Conservation (phyloP, 2,888 invertebrate species). For the Sesia bembeciformis region DNA sequence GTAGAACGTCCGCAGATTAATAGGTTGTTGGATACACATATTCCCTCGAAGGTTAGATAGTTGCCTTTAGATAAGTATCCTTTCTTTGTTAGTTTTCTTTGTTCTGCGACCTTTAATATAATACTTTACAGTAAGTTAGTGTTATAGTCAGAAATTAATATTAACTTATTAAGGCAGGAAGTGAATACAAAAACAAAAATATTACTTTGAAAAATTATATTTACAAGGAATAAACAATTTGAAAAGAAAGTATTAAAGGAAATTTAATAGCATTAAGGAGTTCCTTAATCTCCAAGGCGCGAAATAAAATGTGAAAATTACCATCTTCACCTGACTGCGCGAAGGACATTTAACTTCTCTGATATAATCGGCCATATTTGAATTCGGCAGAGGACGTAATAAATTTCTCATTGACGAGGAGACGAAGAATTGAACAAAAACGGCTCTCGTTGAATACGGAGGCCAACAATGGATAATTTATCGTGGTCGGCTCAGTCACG, state of each 20-base stretch:
- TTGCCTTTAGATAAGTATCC: not conserved
- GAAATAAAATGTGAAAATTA: constrained; percentile 44
- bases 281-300: constrained; percentile 11
- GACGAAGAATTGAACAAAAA: constrained; percentile 72
- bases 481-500: constrained; percentile 50
- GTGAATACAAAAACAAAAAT: too few relatives aligned
- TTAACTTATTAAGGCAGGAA: too few relatives aligned
- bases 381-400: constrained; percentile 61
- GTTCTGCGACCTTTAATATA: too few relatives aligned
- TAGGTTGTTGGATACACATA: not conserved
- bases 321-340: constrained; percentile 43
- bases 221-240: not conserved
- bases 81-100: too few relatives aligned
- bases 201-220: too few relatives aligned
- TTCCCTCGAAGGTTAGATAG: not conserved
- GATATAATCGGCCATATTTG: constrained; percentile 66
- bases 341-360: constrained; percentile 47
- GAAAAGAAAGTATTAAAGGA: not conserved
- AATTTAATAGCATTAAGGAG: not conserved
- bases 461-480: constrained; percentile 69
- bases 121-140: too few relatives aligned
- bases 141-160: too few relatives aligned
- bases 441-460: constrained; percentile 61
- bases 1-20: not conserved
- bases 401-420: constrained; percentile 69